Evolutionary conservation across 2,113 vertebrate genomes (phyloP).

Genomic region (Saccopteryx bilineata): DNA sequence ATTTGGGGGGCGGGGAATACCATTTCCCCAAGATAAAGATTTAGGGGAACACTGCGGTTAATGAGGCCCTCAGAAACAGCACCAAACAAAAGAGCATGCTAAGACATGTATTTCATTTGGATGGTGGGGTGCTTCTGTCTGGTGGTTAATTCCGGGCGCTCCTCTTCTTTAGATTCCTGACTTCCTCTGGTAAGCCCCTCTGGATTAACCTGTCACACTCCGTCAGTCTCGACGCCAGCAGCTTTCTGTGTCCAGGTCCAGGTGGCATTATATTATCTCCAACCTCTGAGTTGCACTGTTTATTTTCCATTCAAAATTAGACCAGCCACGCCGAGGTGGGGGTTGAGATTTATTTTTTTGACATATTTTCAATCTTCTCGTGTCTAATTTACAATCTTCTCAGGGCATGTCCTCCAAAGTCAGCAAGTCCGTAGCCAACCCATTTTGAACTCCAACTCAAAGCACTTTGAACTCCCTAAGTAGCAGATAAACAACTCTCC

Average conservation of each 20-base stretch:
- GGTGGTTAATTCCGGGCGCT: slow-evolving; percentile 35
- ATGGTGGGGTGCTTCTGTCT: slow-evolving; percentile 35
- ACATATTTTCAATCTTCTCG: not conserved
- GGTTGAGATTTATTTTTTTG: slow-evolving; percentile 62
- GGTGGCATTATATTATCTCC: slow-evolving; percentile 71
- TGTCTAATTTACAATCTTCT: not conserved
- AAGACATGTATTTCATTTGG: slow-evolving; percentile 56
- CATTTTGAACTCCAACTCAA: slow-evolving; percentile 32
- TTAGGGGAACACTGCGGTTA: slow-evolving; percentile 43
- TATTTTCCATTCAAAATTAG: slow-evolving; percentile 71
- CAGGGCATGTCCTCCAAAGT: not conserved
- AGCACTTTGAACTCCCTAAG: not conserved
- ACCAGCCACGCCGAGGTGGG: not conserved
- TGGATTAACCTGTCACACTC: slow-evolving; percentile 76
- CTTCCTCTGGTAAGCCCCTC: slow-evolving; percentile 71
- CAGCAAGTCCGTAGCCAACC: slow-evolving; percentile 1
- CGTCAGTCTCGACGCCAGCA: slow-evolving; percentile 64
- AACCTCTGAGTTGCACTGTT: slow-evolving; percentile 63
- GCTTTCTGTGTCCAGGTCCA: slow-evolving; percentile 69
- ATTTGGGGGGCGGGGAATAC: not conserved
- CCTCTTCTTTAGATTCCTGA: slow-evolving; percentile 44
- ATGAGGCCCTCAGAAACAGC: slow-evolving; percentile 30
- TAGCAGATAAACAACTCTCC: not conserved
- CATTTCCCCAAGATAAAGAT: slow-evolving; percentile 60
- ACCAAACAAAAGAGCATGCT: not conserved